phyloP scores from a whole-genome alignment of 2,888 invertebrate species.

The Caenorhabditis zanzibari region DNA sequence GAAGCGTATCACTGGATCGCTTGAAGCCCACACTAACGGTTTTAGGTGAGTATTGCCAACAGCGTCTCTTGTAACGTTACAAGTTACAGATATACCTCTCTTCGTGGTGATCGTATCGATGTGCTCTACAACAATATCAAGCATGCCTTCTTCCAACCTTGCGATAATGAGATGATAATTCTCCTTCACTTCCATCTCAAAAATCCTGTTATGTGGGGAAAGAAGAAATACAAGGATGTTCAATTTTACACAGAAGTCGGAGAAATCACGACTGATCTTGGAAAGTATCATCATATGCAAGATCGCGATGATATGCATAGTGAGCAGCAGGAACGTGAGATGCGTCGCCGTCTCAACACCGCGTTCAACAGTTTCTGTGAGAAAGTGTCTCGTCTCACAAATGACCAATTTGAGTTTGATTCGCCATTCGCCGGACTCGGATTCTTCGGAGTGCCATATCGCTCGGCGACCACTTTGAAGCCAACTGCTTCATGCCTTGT shows the following conservation, averaged over 20 bases:
- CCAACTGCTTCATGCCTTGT: conserved; percentile 98
- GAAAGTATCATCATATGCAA: conserved; percentile 99
- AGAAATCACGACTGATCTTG: conserved; percentile 98
- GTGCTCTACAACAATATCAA: conserved; percentile 99
- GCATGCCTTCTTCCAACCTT: conserved; percentile 94
- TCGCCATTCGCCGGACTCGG: conserved; percentile 98
- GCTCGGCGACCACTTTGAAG: conserved; percentile 88
- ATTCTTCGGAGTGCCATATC: conserved; percentile 97
- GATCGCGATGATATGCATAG: conserved; percentile 98
- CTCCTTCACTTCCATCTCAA: conserved; percentile 98
- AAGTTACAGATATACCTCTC: conserved; percentile 91
- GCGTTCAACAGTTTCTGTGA: conserved; percentile 99
- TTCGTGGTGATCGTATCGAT: conserved; percentile 99
- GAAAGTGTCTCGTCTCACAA: conserved; percentile 93
- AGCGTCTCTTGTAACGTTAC: not conserved
- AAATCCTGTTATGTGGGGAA: conserved; percentile 99
- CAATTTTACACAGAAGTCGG: conserved; percentile 99
- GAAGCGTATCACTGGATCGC: conserved; percentile 86
- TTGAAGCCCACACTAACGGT: conserved; percentile 92
- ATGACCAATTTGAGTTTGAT: conserved; percentile 98
- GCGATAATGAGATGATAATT: conserved; percentile 99
- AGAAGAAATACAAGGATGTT: conserved; percentile 91
- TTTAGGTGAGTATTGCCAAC: conserved; percentile 85
- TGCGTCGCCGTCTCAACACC: conserved; percentile 95
- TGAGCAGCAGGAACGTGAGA: conserved; percentile 96